Evolutionary conservation across 1,140 invertebrate genomes (phyloP), one percentile per base, ranked within the genome.

Genomic region (Zeugodacus cucurbitae): DNA sequence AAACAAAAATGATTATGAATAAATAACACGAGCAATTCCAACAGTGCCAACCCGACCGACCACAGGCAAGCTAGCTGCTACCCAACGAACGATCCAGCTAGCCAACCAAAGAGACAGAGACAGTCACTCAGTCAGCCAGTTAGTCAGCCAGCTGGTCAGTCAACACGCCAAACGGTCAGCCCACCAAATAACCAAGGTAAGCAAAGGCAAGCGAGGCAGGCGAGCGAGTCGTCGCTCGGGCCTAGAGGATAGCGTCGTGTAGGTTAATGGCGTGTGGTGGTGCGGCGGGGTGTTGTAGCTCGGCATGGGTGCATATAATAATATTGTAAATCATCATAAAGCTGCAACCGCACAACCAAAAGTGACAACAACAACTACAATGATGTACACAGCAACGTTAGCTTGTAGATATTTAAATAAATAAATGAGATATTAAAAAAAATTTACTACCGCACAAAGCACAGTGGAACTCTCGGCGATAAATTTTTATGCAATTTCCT

Each of bases 251-350:
- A 57, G 10, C 22, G 87, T 14, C 20, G 37, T 14, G 32, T 5
- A 34, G 8, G 34, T 44, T 7, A 20, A 78, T 22, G 70, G 32
- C 20, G 70, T 14, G 41, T 26, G 74, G 26, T 22, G 34, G 74
- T 74, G 14, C 20, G 29, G 14, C 8, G 67, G 34, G 34, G 34
- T 74, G 11, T 41, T 4, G 67, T 32, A 74, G 34, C 74, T 20
- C 74, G 74, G 74, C 74, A 82, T 48, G 74, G 41, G 41, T 82
- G 74, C 74, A 82, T 82, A 82, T 82, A 82, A 82, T 82, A 82
- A 82, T 82, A 82, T 82, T 82, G 74, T 82, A 82, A 82, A 82
- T 82, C 41, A 82, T 82, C 74, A 82, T 82, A 82, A 82, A 82
- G 41, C 74, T 82, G 74, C 74, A 82, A 82, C 74, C 74, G 74